Base-by-base conservation (phyloP, 2,797 vertebrate genomes). In the Crocidura indochinensis region DNA sequence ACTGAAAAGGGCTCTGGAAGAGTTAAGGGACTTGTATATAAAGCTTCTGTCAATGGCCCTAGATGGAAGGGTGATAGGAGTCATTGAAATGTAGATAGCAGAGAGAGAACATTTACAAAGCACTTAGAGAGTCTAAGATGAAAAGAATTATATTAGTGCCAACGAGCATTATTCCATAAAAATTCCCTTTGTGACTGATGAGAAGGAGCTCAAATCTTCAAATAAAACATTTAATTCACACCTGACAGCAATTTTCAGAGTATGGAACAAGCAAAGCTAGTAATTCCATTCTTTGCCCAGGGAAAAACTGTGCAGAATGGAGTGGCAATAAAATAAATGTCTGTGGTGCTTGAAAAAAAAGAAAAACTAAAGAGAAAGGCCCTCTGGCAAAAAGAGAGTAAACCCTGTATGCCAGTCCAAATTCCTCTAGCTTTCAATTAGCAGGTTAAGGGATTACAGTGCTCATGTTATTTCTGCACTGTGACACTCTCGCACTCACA, bases 211-310 rank as follows among this genome's bases (percentile, higher is more conserved):
- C 84, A 94, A 78, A 86, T 78, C 95, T 93, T 93, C 95, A 94
- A 92, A 94, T 90, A 96, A 93, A 95, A 92, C 93, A 91, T 90
- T 96, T 95, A 95, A 96, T 94, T 96, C 93, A 95, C 90, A 97
- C 95, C 90, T 95, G 90, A 97, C 94, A 89, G 90, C 72, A 19
- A 96, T 96, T 96, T 95, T 94, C 92, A 88, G 91, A 93, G 87
- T 90, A 92, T 19, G 51, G 87, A 95, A 90, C 90, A 87, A 76
- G 88, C 49, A 76, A 88, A 76, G 68, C 85, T 96, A 93, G 91
- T 91, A 89, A 93, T 95, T 94, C 72, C 81, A 91, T 94, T 96
- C 77, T 77, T 94, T 88, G 94, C 94, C 88, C 91, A 91, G 75
- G 90, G 95, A 94, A 95, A 96, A 85, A 93, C 47, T 74, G 71